Evolutionary conservation across 2,888 invertebrate genomes (phyloP), one percentile per base, ranked within the genome.

Genomic region (Mimachlamys varia): DNA sequence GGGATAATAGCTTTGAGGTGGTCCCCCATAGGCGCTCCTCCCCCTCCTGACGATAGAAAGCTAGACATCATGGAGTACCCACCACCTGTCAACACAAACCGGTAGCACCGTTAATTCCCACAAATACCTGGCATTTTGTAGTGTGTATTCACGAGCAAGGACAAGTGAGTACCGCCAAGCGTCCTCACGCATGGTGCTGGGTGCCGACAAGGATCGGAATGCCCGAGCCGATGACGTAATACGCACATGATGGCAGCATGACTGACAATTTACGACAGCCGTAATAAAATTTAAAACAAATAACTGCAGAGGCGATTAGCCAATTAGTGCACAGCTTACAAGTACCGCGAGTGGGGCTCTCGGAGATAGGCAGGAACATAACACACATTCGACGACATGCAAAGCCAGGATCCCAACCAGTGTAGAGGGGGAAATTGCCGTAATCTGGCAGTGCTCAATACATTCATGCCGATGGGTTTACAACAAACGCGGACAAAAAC

Each of bases 21-120:
- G n/a, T 95, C 95, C n/a, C 94, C 93, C 27, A 93, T 91, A 53
- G 93, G 92, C 37, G 92, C 92, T n/a, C 92, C 89, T 87, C 92
- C 92, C 12, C 93, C 92, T 76, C 76, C 76, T 27, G 76, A 33
- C 13, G 76, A 76, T 49, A 95, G 92, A 91, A 94, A 94, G 38
- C 94, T 93, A 87, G 94, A 94, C 94, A 95, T 94, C 93, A 95
- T 93, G 15, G 94, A 94, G 88, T 94, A 95, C 38, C 93, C 92
- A 12, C 93, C 92, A 62, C 94, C 95, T 95, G 93, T 13, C 93
- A 93, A 50, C 88, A 91, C 33, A 89, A 89, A 88, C 27, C 49
- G 33, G 87, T 89, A 53, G 37, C 44, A 53, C 49, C 49, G 27
- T 58, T 55, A 58, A 55, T 89, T 58, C 89, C 88, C 89, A 38